A percentile compares a stretch with the other conserved stretches of the same genome.
These are phyloP conservation scores for Lordiphosa collinella DNA, from an alignment of 1,140 invertebrate species.

Conservation along the genomic window DNA sequence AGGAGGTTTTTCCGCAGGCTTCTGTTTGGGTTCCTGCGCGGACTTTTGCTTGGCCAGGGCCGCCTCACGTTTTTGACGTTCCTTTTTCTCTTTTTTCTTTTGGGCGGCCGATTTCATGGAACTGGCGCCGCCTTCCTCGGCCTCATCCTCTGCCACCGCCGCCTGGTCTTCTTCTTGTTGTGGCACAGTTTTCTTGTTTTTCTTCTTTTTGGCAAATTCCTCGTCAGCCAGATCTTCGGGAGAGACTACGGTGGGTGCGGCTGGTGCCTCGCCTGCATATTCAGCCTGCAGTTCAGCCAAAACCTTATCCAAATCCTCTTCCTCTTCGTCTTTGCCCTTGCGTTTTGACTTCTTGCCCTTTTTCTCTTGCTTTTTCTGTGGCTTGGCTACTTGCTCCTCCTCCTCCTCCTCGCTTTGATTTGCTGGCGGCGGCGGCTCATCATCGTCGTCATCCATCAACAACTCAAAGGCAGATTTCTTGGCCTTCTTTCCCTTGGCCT, in stretches of 20 bases:
- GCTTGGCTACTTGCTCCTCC: slow-evolving; percentile 79
- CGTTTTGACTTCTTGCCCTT: slow-evolving; percentile 86
- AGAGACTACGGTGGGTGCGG: slow-evolving; percentile 37
- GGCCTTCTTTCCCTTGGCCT: slow-evolving; percentile 80
- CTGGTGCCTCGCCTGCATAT: slow-evolving; percentile 84
- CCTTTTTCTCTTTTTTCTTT: slow-evolving; percentile 93
- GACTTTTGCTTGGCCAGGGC: slow-evolving; percentile 76
- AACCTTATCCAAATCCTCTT: slow-evolving; percentile 90
- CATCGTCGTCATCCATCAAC: slow-evolving; percentile 82
- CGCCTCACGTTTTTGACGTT: slow-evolving; percentile 88
- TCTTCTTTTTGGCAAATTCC: slow-evolving; percentile 81
- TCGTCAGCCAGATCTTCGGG: slow-evolving; percentile 79
- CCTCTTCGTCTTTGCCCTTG: slow-evolving; percentile 85
- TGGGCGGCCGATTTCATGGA: slow-evolving; percentile 91
- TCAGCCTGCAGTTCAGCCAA: slow-evolving; percentile 90
- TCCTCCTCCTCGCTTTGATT: slow-evolving; percentile 57
- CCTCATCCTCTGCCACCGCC: slow-evolving; percentile 75
- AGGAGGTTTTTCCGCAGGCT: slow-evolving; percentile 51
- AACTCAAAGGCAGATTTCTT: slow-evolving; percentile 84
- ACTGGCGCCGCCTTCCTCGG: slow-evolving; percentile 82
- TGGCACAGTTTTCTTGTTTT: slow-evolving; percentile 80
- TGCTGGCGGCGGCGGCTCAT: slow-evolving; percentile 53
- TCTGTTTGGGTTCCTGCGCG: slow-evolving; percentile 81
- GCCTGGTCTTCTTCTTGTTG: slow-evolving; percentile 66
- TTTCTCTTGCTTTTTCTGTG: slow-evolving; percentile 82